Evolutionary conservation across 2,113 vertebrate genomes (phyloP).

Genomic region (Poeciliopsis prolifica): DNA sequence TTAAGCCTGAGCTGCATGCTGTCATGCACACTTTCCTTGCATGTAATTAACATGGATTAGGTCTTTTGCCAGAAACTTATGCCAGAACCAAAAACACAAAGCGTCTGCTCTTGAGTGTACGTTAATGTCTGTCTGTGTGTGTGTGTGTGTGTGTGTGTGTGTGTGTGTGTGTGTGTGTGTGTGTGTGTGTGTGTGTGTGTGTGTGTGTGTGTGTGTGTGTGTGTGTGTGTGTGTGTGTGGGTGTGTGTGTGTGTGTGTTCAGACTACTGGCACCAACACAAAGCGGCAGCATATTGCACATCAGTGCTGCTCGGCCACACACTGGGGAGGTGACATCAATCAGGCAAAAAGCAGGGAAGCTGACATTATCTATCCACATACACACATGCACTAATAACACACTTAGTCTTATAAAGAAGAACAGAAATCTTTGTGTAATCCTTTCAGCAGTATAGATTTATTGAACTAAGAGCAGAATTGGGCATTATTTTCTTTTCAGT

Average conservation of each 20-base stretch:
- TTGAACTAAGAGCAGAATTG: conserved; percentile 17
- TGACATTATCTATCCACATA: conserved; percentile 25
- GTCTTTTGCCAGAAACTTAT: conserved; percentile 49
- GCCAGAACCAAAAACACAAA: conserved; percentile 25
- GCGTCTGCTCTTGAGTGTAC: background rate
- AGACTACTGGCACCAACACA: conserved; percentile 26
- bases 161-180: background rate
- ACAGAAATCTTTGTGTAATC: conserved; percentile 56
- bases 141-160: background rate
- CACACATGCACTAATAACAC: conserved; percentile 16
- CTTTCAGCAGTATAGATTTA: conserved; percentile 38
- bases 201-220: background rate
- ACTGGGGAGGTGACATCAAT: conserved; percentile 62
- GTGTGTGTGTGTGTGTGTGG: background rate
- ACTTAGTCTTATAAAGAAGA: conserved; percentile 36
- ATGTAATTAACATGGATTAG: conserved; percentile 72
- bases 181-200: background rate
- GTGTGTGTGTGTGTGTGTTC: background rate
- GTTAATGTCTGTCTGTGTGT: conserved; percentile 4
- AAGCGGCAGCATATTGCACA: conserved; percentile 48
- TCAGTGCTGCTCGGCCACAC: conserved; percentile 34
- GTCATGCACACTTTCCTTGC: conserved; percentile 50
- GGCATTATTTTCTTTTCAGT: conserved; percentile 43
- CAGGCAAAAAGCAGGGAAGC: conserved; percentile 53
- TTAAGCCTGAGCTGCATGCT: conserved; percentile 32